Percentiles rank a stretch among this genome's conserved stretches.
Evolutionary conservation across 1,140 invertebrate species (phyloP).

Genomic region (Zaprionus nigranus): DNA sequence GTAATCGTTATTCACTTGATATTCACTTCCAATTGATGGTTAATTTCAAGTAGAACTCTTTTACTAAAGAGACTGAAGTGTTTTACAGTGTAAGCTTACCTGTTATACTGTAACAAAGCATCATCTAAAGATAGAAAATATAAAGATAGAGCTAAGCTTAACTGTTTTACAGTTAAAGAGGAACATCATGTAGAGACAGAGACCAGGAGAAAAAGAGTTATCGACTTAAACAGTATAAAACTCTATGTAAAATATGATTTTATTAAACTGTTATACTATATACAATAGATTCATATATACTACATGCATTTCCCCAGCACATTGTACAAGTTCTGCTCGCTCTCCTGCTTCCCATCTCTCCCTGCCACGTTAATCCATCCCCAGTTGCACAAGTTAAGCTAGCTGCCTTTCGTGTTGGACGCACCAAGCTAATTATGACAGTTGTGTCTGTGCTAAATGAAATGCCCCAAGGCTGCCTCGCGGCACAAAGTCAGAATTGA

Average conservation of each 20-base stretch:
- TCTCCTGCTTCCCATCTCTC: not conserved
- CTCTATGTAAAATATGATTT: too few species aligned
- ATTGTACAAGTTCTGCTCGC: too few species aligned
- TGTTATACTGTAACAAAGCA: too few species aligned
- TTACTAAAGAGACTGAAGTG: too few species aligned
- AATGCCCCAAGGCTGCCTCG: not conserved
- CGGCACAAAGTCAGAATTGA: not conserved
- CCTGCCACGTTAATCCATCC: not conserved
- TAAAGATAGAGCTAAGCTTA: too few species aligned
- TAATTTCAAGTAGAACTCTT: too few species aligned
- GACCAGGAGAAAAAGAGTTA: too few species aligned
- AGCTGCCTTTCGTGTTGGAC: not conserved
- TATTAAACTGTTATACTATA: not conserved
- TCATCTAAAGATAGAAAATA: too few species aligned
- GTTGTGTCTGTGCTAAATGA: conserved; percentile 2
- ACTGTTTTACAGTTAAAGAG: not conserved
- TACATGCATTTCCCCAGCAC: too few species aligned
- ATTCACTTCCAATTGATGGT: too few species aligned
- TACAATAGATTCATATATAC: not conserved
- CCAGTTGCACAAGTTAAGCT: not conserved
- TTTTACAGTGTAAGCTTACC: too few species aligned
- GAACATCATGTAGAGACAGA: too few species aligned
- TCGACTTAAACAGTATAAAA: not conserved
- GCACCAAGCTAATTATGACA: conserved; percentile 1
- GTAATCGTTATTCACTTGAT: not conserved